Evolutionary conservation across 2,888 invertebrate genomes (phyloP), one percentile per base, ranked within the genome.

Genomic region (Nipponacmea schrenckii): DNA sequence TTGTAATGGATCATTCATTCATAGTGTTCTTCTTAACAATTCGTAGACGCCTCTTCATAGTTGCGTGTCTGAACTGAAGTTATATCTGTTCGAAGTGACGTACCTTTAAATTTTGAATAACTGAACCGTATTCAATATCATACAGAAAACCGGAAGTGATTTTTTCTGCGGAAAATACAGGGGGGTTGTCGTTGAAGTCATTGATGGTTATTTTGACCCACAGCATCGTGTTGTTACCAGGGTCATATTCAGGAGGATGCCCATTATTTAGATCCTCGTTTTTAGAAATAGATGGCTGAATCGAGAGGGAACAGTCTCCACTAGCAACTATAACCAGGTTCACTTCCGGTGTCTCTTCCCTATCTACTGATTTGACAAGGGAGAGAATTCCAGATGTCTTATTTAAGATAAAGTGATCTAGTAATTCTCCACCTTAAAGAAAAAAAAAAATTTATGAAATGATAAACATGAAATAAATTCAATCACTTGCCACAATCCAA

Each of bases 101-200:
- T 77, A 83, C 83, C 76, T 75, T 74, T 31, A 85, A 75, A 67
- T 81, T 80, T 14, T 82, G 68, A 8, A 87, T 83, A 27, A 80
- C 71, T 27, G 94, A 93, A 0, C 96, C 96, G 87, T 96, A 96
- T 86, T 95, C 94, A 0, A 95, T 95, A 77, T 94, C 96, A 0
- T 96, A 96, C n/a, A 96, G 96, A 0, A 97, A 94, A 0, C 97
- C 97, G 0, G 97, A 96, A 0, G 96, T 97, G 85, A 97, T 96
- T 74, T 95, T 92, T 77, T 81, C 77, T 74, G 92, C 93, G 1
- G 92, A 90, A 85, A 97, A 97, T 83, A 91, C 91, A 0, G 98
- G 97, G 0, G 95, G 91, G 88, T 97, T 97, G 85, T 98, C 97
- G 84, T 98, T 97, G 1, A 96, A 92, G 84, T 98, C 97, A 62